Evolutionary conservation across 1,140 invertebrate species (phyloP).

Genomic region (Harlomillsia oculata): DNA sequence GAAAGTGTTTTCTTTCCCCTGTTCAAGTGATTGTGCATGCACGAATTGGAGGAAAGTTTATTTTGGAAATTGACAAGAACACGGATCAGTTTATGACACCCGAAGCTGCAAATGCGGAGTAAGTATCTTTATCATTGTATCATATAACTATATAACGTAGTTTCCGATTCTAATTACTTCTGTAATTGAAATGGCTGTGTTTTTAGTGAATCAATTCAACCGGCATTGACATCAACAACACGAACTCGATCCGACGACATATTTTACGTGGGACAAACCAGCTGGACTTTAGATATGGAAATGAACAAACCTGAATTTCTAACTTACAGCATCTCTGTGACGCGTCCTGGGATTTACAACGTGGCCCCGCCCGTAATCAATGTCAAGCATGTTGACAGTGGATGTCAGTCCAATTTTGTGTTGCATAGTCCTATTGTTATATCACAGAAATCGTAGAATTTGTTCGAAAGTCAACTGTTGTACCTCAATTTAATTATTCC

Average conservation of each 20-base stretch:
- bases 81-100: too few relatives aligned
- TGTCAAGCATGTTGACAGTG: conserved; percentile 2
- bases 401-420: conserved; percentile 8
- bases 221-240: neutral
- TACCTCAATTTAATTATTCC: neutral
- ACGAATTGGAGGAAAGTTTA: neutral
- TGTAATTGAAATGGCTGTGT: neutral
- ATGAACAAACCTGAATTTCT: conserved; percentile 8
- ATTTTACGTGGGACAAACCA: conserved; percentile 26
- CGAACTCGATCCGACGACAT: conserved; percentile 12
- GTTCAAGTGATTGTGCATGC: neutral
- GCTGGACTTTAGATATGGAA: conserved; percentile 21
- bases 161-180: neutral
- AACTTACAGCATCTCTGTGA: conserved; percentile 15
- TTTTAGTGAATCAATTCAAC: neutral
- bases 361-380: conserved; percentile 17
- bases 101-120: neutral
- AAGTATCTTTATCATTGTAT: neutral
- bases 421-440: conserved; percentile 32
- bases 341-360: conserved; percentile 30
- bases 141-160: neutral
- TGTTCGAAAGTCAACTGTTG: too few relatives aligned
- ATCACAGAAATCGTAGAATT: too few relatives aligned
- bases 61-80: neutral
- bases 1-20: neutral